Base-by-base conservation (phyloP, 2,797 vertebrate species). In the Bradypodion pumilum region DNA sequence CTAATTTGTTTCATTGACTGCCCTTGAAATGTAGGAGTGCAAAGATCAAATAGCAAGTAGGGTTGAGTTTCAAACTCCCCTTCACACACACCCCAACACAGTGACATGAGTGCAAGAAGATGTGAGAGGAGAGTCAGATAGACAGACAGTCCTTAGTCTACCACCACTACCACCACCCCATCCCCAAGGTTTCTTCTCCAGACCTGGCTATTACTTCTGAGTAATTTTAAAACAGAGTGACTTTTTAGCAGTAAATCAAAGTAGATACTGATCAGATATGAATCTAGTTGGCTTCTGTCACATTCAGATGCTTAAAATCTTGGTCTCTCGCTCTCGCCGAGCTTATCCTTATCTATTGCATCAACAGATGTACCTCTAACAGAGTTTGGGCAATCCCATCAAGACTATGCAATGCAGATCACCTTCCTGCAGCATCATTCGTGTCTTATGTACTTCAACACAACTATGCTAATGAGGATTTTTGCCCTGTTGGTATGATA, bases 1-100 rank as follows among this genome's bases (percentile, higher is more conserved):
- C 65, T 80, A 76, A 84, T 93, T 92, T 80, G 85, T 91, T 84
- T 90, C 80, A 80, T 56, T 82, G 88, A 90, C 82, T 88, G 82
- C 9, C 21, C 69, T 81, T 68, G 37, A 42, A 86, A 76, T 86
- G 69, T 82, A 69, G 59, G 90, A 23, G 75, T 73, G 82, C 85
- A 49, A 69, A 32, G 88, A 84, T 19, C 89, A 87, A 93, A 89
- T 80, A 74, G 63, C 83, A 78, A 88, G 60, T 78, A 87, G 86
- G 62, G 4, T 81, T 87, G 81, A 77, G 2, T 13, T 83, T 74
- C n/a, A 78, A 42, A 60, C 83, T 88, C 83, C 37, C 87, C 0
- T 27, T n/a, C 60, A 89, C 89, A 78, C 72, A 86, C 74, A 62
- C 68, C 42, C 44, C 80, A 80, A 76, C 73, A 80, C 25, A 78